Conservation (phyloP, 35 echinoderm and acorn worm genomes). For the Acanthaster planci region DNA sequence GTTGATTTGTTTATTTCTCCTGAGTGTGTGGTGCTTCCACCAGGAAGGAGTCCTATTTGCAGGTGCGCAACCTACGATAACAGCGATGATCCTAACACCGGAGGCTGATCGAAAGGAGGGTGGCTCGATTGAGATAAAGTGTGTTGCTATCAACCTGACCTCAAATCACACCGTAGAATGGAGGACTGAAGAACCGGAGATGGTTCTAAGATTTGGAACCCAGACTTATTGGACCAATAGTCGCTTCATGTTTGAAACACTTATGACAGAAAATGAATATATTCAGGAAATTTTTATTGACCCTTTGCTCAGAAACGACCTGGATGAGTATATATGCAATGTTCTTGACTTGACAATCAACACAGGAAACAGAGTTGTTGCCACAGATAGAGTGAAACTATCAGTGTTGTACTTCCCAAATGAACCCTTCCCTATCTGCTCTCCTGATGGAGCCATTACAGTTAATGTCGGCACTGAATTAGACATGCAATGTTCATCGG, state of each 20-base stretch:
- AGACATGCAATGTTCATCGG: background rate
- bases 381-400: background rate
- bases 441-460: background rate
- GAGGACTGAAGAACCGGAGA: background rate
- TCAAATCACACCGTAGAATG: background rate
- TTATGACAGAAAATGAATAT: background rate
- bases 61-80: background rate
- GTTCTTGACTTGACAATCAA: background rate
- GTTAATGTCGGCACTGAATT: background rate
- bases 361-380: background rate
- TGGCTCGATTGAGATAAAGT: background rate
- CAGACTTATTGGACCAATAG: background rate
- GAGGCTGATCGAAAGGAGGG: conserved; percentile 15
- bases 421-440: background rate
- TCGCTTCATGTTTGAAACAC: background rate
- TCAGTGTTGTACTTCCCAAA: background rate
- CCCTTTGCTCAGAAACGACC: background rate
- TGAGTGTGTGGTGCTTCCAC: too few relatives aligned
- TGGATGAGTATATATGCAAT: background rate
- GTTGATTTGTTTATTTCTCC: too few relatives aligned
- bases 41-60: background rate
- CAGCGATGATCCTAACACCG: background rate
- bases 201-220: background rate
- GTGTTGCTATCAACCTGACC: background rate
- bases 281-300: too few relatives aligned